Conservation (phyloP, 2,797 vertebrate genomes). For the Brotula barbata region DNA sequence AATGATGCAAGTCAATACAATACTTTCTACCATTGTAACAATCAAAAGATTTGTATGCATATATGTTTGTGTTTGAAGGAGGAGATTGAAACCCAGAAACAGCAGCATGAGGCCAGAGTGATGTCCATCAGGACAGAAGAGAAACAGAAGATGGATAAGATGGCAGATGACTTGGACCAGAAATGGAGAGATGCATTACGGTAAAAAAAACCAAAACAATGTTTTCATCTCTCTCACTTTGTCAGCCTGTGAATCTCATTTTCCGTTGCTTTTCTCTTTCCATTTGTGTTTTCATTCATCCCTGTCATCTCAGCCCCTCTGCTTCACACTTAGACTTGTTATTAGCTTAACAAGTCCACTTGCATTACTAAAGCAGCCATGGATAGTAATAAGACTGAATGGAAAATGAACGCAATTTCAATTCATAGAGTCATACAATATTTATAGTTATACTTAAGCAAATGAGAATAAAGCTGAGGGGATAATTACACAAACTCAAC, state of each 20-base stretch:
- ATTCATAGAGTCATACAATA: not conserved
- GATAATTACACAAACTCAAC: not conserved
- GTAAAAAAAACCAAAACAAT: conserved; percentile 60
- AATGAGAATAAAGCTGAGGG: not conserved
- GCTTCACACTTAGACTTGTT: conserved; percentile 11
- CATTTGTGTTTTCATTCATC: conserved; percentile 16
- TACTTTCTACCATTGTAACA: too few species aligned
- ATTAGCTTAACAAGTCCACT: conserved; percentile 1
- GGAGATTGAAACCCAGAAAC: conserved; percentile 91
- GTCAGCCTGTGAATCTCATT: conserved; percentile 12
- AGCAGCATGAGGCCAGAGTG: conserved; percentile 88
- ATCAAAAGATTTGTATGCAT: too few species aligned
- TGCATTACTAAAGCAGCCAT: conserved; percentile 1
- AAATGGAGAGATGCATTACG: conserved; percentile 97
- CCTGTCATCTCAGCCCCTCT: conserved; percentile 7
- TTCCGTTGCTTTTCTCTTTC: not conserved
- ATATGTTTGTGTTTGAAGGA: conserved; percentile 73
- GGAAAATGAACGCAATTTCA: conserved; percentile 4
- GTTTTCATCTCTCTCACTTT: not conserved
- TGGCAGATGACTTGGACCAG: conserved; percentile 91
- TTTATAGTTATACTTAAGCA: conserved; percentile 10
- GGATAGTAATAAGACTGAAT: conserved; percentile 11
- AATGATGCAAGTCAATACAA: too few species aligned
- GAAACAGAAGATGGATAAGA: conserved; percentile 91
- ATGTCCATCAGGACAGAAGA: conserved; percentile 90